phyloP scores from a whole-genome alignment of 2,888 invertebrate species.

The Noctua pronuba region DNA sequence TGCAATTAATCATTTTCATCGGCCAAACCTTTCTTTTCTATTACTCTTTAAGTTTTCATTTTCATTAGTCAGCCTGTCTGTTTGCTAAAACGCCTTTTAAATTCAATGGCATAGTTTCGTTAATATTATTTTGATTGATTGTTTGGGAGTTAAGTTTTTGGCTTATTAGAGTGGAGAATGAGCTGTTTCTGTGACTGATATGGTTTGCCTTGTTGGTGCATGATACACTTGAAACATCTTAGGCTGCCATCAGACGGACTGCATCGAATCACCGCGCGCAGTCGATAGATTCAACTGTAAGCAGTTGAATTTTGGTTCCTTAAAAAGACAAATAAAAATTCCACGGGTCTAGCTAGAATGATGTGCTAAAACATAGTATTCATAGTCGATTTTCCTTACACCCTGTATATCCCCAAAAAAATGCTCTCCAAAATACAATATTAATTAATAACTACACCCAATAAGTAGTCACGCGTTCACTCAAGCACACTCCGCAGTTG shows the following conservation, averaged over 20 bases:
- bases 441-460: conserved; percentile 2
- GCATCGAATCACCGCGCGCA: too few species aligned
- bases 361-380: too few species aligned
- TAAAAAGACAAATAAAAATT: too few species aligned
- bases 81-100: conserved; percentile 74
- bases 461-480: conserved; percentile 42
- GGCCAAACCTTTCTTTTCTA: conserved; percentile 75
- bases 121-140: conserved; percentile 70
- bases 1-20: conserved; percentile 85
- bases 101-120: conserved; percentile 67
- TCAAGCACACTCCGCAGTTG: conserved; percentile 51
- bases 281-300: too few species aligned
- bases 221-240: too few species aligned
- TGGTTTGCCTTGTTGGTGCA: too few species aligned
- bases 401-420: too few species aligned
- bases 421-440: background rate
- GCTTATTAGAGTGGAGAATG: conserved; percentile 13
- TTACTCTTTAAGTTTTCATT: conserved; percentile 78
- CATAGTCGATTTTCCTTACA: too few species aligned
- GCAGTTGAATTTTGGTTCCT: too few species aligned
- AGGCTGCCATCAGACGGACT: too few species aligned
- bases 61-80: conserved; percentile 73
- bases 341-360: too few species aligned
- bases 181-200: too few species aligned
- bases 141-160: conserved; percentile 32